Percentiles rank a stretch among this genome's conserved stretches.
phyloP scores from a whole-genome alignment of 2,113 vertebrate genomes.

The Sturnira hondurensis region DNA sequence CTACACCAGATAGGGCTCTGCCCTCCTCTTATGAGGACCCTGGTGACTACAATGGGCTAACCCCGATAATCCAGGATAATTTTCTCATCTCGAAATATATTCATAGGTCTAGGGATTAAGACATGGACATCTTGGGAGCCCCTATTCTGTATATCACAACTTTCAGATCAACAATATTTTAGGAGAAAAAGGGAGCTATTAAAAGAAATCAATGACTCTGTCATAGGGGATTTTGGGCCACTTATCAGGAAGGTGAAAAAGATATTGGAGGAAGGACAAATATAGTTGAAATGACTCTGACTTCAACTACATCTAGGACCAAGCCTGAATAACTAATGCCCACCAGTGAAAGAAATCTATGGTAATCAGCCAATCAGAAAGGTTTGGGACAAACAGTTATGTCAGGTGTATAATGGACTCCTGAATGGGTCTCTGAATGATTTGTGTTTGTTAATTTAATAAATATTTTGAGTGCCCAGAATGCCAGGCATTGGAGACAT shows the following conservation, averaged over 20 bases:
- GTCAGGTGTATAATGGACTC: neutral
- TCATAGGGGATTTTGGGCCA: neutral
- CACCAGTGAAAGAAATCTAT: neutral
- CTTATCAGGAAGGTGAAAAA: neutral
- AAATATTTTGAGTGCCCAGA: neutral
- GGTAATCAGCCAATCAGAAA: neutral
- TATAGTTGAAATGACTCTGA: neutral
- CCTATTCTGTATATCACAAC: neutral
- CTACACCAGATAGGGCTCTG: too few relatives aligned
- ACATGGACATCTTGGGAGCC: neutral
- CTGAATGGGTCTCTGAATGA: neutral
- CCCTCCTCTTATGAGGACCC: neutral
- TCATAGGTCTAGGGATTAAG: neutral
- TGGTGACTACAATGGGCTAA: neutral
- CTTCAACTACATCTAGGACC: neutral
- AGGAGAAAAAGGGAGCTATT: neutral
- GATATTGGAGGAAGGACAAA: neutral
- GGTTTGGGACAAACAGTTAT: neutral
- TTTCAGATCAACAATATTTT: neutral
- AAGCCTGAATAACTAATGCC: neutral
- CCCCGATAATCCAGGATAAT: neutral
- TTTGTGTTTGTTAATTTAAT: conserved; percentile 9
- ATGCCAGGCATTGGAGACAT: neutral
- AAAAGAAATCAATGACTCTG: neutral
- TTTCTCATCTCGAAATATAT: neutral